A percentile compares a stretch with the other conserved stretches of the same genome.
phyloP scores from a whole-genome alignment of 2,797 vertebrate species.

The Ambastaia sidthimunki region DNA sequence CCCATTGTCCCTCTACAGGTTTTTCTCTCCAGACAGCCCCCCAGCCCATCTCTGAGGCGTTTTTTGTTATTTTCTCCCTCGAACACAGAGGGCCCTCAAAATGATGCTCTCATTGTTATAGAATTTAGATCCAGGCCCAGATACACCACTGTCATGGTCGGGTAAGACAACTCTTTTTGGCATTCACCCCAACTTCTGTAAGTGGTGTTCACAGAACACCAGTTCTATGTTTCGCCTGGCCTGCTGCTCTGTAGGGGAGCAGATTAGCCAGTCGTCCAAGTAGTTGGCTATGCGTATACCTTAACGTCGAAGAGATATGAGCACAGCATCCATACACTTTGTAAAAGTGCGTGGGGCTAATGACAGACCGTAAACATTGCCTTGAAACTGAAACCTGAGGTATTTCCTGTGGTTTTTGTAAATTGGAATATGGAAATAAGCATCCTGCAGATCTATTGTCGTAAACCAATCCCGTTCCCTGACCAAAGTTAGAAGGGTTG shows the following conservation, averaged over 20 bases:
- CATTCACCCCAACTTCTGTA: not conserved
- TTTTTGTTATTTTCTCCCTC: not conserved
- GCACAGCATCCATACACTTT: not conserved
- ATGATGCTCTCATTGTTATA: too few relatives aligned
- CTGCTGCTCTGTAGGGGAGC: not conserved
- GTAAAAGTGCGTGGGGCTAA: not conserved
- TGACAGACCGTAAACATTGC: not conserved
- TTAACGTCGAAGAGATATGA: not conserved
- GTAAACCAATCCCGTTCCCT: not conserved
- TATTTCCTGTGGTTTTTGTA: not conserved
- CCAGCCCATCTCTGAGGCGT: not conserved
- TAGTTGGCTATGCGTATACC: not conserved
- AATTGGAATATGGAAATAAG: not conserved
- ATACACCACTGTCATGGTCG: not conserved
- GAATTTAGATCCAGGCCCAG: too few relatives aligned
- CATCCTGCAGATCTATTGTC: not conserved
- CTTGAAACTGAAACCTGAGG: not conserved
- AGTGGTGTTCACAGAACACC: too few relatives aligned
- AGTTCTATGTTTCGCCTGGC: not conserved
- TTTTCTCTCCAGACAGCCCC: too few relatives aligned
- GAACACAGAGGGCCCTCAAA: not conserved
- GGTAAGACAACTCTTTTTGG: not conserved
- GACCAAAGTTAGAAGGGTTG: not conserved
- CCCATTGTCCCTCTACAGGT: too few relatives aligned
- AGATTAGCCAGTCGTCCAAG: not conserved